phyloP scores from a whole-genome alignment of 2,113 vertebrate genomes.

The Ammodytes dubius region DNA sequence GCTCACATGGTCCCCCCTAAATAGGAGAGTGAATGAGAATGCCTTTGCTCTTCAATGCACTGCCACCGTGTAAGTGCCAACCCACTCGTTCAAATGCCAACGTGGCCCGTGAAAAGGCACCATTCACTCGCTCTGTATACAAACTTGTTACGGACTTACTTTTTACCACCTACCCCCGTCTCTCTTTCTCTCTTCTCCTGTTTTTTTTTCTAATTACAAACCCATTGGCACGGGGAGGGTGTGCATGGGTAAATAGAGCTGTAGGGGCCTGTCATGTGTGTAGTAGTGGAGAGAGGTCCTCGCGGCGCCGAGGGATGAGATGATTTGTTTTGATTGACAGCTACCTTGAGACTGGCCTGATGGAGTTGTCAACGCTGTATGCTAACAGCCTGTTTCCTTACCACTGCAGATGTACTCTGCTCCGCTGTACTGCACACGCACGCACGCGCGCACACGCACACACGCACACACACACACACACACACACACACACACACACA shows the following conservation, averaged over 20 bases:
- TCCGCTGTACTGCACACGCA: conserved; percentile 78
- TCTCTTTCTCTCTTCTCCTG: conserved; percentile 57
- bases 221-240: conserved; percentile 88
- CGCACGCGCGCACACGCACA: conserved; percentile 31
- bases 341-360: conserved; percentile 97
- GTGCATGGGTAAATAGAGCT: conserved; percentile 94
- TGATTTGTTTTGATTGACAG: conserved; percentile 98
- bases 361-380: conserved; percentile 95
- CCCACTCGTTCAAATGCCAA: conserved; percentile 69
- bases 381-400: conserved; percentile 86
- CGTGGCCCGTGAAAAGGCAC: conserved; percentile 64
- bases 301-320: conserved; percentile 93
- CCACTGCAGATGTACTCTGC: conserved; percentile 85
- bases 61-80: conserved; percentile 64
- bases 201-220: conserved; percentile 88
- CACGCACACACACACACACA: conserved; percentile 24
- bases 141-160: conserved; percentile 75
- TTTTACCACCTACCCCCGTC: conserved; percentile 67
- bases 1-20: conserved; percentile 55
- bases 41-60: conserved; percentile 70
- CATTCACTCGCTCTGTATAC: conserved; percentile 75
- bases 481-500: conserved; percentile 30
- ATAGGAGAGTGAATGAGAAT: conserved; percentile 69
- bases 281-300: conserved; percentile 87
- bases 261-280: conserved; percentile 93